These are phyloP conservation scores for Chaenocephalus aceratus DNA, from an alignment of 2,113 vertebrate genomes.

Conservation along the genomic window DNA sequence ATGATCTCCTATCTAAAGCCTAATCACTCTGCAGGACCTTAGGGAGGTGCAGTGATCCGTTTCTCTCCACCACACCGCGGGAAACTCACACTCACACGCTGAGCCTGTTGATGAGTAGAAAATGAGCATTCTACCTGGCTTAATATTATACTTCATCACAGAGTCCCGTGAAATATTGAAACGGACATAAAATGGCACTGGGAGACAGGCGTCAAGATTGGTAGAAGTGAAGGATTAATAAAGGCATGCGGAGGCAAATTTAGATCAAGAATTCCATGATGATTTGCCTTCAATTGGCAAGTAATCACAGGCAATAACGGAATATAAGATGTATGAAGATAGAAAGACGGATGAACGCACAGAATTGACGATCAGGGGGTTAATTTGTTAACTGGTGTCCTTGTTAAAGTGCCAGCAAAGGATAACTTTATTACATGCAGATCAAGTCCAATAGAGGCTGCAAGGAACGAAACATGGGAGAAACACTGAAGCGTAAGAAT, in stretches of 20 bases:
- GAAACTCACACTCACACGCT: conserved; percentile 70
- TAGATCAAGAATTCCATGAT: conserved; percentile 41
- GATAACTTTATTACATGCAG: conserved; percentile 1
- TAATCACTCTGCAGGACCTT: conserved; percentile 80
- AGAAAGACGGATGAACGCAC: conserved; percentile 18
- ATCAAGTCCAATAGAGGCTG: too few relatives aligned
- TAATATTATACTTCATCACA: conserved; percentile 72
- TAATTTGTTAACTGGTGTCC: conserved; percentile 19
- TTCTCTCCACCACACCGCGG: conserved; percentile 65
- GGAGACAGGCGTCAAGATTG: conserved; percentile 60
- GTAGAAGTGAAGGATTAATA: conserved; percentile 69
- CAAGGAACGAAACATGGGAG: too few relatives aligned
- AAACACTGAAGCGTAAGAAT: too few relatives aligned
- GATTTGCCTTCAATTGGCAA: conserved; percentile 57
- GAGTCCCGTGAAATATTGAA: conserved; percentile 68
- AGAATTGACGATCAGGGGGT: conserved; percentile 15
- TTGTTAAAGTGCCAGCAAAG: conserved; percentile 9
- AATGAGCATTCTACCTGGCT: conserved; percentile 79
- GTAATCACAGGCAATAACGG: conserved; percentile 59
- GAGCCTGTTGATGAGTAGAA: conserved; percentile 78
- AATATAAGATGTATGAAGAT: conserved; percentile 40
- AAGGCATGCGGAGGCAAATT: conserved; percentile 53
- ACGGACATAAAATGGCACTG: conserved; percentile 60
- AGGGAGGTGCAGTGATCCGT: conserved; percentile 77
- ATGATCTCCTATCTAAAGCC: conserved; percentile 81